Percentiles rank a stretch among this genome's conserved stretches.
Conservation (phyloP, 1,140 invertebrate genomes). For the Diorhabda elongata region DNA sequence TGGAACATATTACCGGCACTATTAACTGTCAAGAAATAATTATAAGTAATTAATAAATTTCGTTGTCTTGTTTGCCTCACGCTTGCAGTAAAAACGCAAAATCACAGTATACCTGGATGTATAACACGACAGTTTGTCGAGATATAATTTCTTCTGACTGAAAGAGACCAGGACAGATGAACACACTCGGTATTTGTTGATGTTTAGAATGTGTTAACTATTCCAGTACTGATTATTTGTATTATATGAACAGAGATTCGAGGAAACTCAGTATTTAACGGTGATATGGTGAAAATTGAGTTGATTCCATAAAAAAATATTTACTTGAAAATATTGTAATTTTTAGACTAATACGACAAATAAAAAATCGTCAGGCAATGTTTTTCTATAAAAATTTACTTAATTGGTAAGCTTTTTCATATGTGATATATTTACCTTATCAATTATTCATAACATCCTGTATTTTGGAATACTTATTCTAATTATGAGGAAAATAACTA, state of each 20-base stretch:
- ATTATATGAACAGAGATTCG: no score
- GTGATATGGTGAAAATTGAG: no score
- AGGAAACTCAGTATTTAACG: no score
- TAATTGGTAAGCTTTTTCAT: no score
- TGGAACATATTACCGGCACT: slow-evolving; percentile 13
- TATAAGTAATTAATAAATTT: slow-evolving; percentile 17
- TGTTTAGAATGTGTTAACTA: no score
- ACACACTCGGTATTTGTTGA: background rate
- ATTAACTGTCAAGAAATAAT: slow-evolving; percentile 13
- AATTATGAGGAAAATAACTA: slow-evolving; percentile 12
- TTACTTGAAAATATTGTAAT: no score
- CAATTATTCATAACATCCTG: slow-evolving; percentile 8
- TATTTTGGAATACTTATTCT: slow-evolving; percentile 9
- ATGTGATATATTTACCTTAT: background rate
- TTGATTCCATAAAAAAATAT: no score
- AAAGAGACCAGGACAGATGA: background rate
- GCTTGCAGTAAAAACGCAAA: background rate
- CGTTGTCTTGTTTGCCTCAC: slow-evolving; percentile 12
- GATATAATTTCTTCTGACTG: slow-evolving; percentile 5
- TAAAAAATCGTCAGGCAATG: no score
- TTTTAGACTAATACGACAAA: no score
- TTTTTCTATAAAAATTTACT: no score
- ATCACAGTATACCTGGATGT: slow-evolving; percentile 9
- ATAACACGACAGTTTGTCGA: slow-evolving; percentile 10
- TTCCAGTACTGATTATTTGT: no score